A percentile compares a stretch with the other conserved stretches of the same genome.
phyloP scores from a whole-genome alignment of 2,888 invertebrate genomes.

The Mimumesa dahlbomi region DNA sequence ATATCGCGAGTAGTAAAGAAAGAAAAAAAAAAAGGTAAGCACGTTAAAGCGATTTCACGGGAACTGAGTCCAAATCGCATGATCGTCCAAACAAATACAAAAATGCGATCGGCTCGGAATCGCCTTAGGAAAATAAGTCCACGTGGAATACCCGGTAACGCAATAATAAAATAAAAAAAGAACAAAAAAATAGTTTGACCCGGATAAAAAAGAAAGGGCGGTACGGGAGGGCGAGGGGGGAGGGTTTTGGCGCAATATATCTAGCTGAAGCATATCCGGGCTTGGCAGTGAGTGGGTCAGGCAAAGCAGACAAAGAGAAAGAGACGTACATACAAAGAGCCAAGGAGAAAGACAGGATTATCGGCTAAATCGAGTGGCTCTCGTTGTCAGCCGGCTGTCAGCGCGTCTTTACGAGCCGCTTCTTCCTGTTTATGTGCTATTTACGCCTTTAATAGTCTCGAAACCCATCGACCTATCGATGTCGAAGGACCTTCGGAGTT shows the following conservation, averaged over 20 bases:
- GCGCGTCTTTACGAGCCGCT: slow-evolving; percentile 41
- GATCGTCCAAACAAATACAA: too few relatives aligned
- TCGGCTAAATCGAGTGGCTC: slow-evolving; percentile 37
- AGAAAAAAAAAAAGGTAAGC: too few relatives aligned
- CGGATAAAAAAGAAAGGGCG: slow-evolving; percentile 3
- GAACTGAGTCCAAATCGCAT: too few relatives aligned
- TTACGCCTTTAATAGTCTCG: slow-evolving; percentile 23
- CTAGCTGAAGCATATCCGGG: neutral
- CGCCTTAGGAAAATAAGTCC: slow-evolving; percentile 40
- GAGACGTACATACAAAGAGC: slow-evolving; percentile 1
- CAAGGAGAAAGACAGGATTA: slow-evolving; percentile 27
- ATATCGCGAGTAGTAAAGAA: too few relatives aligned
- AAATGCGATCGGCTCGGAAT: slow-evolving; percentile 8
- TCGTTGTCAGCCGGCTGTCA: slow-evolving; percentile 35
- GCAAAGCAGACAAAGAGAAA: slow-evolving; percentile 1
- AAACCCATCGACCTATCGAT: slow-evolving; percentile 8
- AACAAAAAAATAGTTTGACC: slow-evolving; percentile 43
- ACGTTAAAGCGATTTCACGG: too few relatives aligned
- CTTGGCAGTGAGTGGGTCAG: slow-evolving; percentile 8
- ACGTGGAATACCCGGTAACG: slow-evolving; percentile 21
- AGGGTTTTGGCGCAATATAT: neutral
- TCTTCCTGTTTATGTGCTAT: slow-evolving; percentile 43
- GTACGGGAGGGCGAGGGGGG: neutral
- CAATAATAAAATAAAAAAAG: too few relatives aligned
- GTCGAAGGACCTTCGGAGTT: slow-evolving; percentile 1